Conservation (phyloP, 1,140 invertebrate species). For the Myzus persicae region DNA sequence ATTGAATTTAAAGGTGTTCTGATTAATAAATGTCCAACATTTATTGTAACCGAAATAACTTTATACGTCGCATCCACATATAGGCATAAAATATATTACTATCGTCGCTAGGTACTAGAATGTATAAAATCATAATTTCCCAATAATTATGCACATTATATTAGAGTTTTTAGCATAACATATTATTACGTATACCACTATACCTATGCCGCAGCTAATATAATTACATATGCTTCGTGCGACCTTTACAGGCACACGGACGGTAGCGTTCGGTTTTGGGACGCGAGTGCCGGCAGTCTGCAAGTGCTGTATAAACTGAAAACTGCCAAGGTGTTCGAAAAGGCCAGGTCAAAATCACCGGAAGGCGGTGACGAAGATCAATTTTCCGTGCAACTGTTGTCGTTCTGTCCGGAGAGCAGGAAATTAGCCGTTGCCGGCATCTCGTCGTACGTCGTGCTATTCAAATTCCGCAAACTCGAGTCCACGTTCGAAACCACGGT, state of each 20-base stretch:
- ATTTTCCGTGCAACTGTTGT: conserved; percentile 91
- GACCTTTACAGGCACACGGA: conserved; percentile 82
- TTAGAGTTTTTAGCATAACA: not conserved
- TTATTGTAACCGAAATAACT: not conserved
- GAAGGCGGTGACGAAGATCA: conserved; percentile 77
- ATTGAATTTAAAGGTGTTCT: not conserved
- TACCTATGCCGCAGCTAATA: not conserved
- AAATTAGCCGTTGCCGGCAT: conserved; percentile 89
- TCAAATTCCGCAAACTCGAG: conserved; percentile 94
- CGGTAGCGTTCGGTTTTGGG: conserved; percentile 97
- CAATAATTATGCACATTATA: not conserved
- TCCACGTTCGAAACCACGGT: conserved; percentile 84
- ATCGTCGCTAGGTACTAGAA: not conserved
- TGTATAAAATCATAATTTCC: not conserved
- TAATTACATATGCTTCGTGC: too few relatives aligned
- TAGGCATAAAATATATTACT: not conserved
- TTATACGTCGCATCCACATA: not conserved
- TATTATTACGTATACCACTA: too few relatives aligned
- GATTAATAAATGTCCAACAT: not conserved
- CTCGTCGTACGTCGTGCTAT: conserved; percentile 91
- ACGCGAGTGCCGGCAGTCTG: conserved; percentile 90
- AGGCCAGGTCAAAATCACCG: conserved; percentile 67
- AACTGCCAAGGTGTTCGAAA: conserved; percentile 94
- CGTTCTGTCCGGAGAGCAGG: conserved; percentile 91
- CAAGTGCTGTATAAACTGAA: conserved; percentile 98